Conservation (phyloP, 2,797 vertebrate genomes). For the Paratrypauchen microcephalus region DNA sequence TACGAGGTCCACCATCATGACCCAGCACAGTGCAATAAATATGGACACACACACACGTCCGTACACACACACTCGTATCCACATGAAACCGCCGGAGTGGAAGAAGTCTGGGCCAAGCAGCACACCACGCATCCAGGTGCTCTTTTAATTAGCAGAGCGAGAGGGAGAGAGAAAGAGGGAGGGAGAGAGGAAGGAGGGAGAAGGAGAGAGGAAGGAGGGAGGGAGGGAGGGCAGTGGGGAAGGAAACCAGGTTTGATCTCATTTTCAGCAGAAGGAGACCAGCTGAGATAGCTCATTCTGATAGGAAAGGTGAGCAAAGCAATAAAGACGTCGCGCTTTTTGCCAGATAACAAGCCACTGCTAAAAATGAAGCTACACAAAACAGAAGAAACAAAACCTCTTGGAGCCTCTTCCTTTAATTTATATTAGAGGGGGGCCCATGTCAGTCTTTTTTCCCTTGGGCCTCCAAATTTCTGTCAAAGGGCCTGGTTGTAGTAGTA, state of each 20-base stretch:
- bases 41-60: constrained; percentile 38
- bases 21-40: constrained; percentile 65
- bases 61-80: constrained; percentile 12
- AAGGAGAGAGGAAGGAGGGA: constrained; percentile 15
- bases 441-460: too few relatives aligned
- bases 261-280: constrained; percentile 52
- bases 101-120: constrained; percentile 51
- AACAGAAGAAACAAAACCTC: not conserved
- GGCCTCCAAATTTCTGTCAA: too few relatives aligned
- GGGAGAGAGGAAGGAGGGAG: constrained; percentile 44
- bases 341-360: constrained; percentile 7
- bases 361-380: constrained; percentile 18
- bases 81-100: constrained; percentile 40
- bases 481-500: too few relatives aligned
- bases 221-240: constrained; percentile 56
- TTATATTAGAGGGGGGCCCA: too few relatives aligned
- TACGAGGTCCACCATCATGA: constrained; percentile 59
- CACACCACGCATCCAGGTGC: constrained; percentile 70
- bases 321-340: constrained; percentile 10
- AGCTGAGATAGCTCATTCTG: constrained; percentile 27
- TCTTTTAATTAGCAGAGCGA: constrained; percentile 78
- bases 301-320: constrained; percentile 13
- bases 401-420: too few relatives aligned
- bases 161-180: constrained; percentile 31
- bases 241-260: constrained; percentile 58